Evolutionary conservation across 2,113 vertebrate genomes (phyloP), one percentile per base, ranked within the genome.

Genomic region (Cichladusa arquata): DNA sequence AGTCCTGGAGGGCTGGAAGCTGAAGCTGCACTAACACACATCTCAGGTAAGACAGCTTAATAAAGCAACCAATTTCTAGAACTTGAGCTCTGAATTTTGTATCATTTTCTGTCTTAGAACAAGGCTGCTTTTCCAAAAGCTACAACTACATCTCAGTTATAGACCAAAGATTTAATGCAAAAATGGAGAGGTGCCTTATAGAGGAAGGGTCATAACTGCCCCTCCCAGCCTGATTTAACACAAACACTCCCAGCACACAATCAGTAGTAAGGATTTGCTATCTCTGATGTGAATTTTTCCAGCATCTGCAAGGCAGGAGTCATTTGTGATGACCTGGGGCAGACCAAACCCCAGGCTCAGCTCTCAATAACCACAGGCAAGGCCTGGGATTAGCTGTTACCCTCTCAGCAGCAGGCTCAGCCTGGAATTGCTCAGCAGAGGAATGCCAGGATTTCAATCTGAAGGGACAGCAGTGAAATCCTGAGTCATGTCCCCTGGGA

Each of bases 81-180:
- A 61, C 19, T 23, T 24, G 8, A 95, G 54, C 36, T 90, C 58
- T 73, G 45, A 70, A 53, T 81, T 77, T 58, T 61, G 4, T 11
- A 38, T 29, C 1, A 19, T 51, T 81, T 57, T 34, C 7, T 24
- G 58, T 4, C 42, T 40, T 5, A 23, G 13, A 74, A 70, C 14
- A 45, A 78, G 23, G 51, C 20, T 81, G 51, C 42, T 38, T 58
- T 51, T 29, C 19, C n/a, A 71, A 71, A 70, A 54, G 12, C 17
- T 28, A 36, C 54, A 57, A 12, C 42, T 22, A 14, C 0, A 0
- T 36, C 23, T 72, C 53, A 69, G 47, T 13, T 17, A 31, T 4
- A 70, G 76, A 36, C 9, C 33, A 54, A 1, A 33, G 36, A 44
- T 44, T 24, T 19, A 36, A 90, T 16, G 20, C 29, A 81, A 38